Base-by-base conservation (phyloP, 2,888 invertebrate genomes). In the Spicauda simplicius region DNA sequence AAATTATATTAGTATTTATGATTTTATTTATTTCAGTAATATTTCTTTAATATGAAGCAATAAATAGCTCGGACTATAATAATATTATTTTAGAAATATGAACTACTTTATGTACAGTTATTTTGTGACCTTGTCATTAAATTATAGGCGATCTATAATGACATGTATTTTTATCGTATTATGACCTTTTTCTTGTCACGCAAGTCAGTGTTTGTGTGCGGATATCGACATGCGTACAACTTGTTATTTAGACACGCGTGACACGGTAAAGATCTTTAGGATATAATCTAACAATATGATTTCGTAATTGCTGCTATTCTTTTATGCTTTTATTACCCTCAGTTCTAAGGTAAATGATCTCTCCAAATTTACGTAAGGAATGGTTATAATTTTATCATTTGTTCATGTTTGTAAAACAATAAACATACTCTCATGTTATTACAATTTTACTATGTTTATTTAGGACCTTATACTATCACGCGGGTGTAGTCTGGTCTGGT, bases 1-100 rank as follows among this genome's bases (percentile, higher is more conserved):
- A 79, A 76, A 75, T 75, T 75, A 76, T 79, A 76, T 76, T 80
- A 69, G 65, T 75, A 71, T 71, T 69, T 66, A 55, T 48, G 45
- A 56, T 56, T 60, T 66, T 67, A 67, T 67, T 67, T 67, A 66
- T 66, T 60, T 55, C 33, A 60, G 30, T 55, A 50, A 50, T 67
- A 56, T 61, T 61, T 12, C 8, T 16, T 54, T 56, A 45, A 50
- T 5, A 18, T 54, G 62, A 62, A 54, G 62, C 62, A 62, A 62
- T 62, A 54, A 62, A 25, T 54, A 54, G 20, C 41, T 53, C 53
- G 16, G 50, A 53, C 52, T 61, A 18, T 61, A 4, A 2, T 50
- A 50, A 50, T 18, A 33, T 33, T 33, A 33, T 33, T 33, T 10
- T 48, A 48, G 4, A 50, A 33, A 11, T 54, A n/a, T 30, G 0